Evolutionary conservation across 1,140 invertebrate species (phyloP).

Genomic region (Calephelis virginiensis): DNA sequence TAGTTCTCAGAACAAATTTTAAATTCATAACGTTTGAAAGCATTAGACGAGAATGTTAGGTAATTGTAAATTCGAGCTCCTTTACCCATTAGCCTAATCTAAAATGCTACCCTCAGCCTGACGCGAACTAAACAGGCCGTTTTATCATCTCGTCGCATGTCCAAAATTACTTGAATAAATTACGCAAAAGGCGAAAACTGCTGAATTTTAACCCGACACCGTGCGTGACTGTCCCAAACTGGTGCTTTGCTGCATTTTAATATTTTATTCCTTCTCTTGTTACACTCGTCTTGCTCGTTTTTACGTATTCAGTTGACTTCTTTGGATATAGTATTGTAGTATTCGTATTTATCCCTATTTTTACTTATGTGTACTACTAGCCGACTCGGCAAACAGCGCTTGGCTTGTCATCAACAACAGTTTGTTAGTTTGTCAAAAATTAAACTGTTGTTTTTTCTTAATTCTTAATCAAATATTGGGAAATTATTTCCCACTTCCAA

Average conservation of each 20-base stretch:
- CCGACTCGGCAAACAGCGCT: no score
- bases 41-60: slow-evolving; percentile 1
- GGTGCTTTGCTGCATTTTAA: slow-evolving; percentile 48
- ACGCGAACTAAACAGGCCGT: slow-evolving; percentile 45
- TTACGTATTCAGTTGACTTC: not conserved
- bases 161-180: slow-evolving; percentile 66
- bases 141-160: slow-evolving; percentile 53
- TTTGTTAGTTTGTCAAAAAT: no score
- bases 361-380: no score
- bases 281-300: not conserved
- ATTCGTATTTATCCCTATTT: no score
- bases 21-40: not conserved
- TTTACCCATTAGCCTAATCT: slow-evolving; percentile 35
- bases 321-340: no score
- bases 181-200: slow-evolving; percentile 55
- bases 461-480: no score
- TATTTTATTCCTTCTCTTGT: slow-evolving; percentile 33
- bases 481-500: no score
- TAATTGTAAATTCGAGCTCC: slow-evolving; percentile 23
- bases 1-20: no score
- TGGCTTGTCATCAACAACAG: no score
- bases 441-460: no score
- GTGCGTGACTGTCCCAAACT: slow-evolving; percentile 47
- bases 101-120: slow-evolving; percentile 34
- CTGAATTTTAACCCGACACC: slow-evolving; percentile 62